Conservation (phyloP, 2,888 invertebrate genomes). For the Ceraclea dissimilis region DNA sequence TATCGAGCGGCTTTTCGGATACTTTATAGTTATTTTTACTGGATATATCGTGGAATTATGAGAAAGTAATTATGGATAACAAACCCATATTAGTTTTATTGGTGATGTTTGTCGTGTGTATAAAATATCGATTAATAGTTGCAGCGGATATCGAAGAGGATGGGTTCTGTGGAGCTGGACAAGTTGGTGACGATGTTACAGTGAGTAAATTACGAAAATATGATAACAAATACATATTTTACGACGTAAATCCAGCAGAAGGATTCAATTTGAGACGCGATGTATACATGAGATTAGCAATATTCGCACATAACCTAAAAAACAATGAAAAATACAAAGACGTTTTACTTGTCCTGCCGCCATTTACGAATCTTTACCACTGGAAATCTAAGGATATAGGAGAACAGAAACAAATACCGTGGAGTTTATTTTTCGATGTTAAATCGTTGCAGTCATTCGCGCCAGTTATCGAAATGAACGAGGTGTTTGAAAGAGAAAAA, state of each 20-base stretch:
- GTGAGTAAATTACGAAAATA: not conserved
- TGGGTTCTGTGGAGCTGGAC: conserved; percentile 2
- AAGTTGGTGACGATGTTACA: not conserved
- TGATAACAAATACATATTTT: conserved; percentile 34
- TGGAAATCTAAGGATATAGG: conserved; percentile 62
- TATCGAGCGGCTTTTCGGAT: not conserved
- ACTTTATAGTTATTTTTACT: not conserved
- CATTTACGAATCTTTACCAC: conserved; percentile 87
- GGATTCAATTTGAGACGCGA: conserved; percentile 96
- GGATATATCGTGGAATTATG: not conserved
- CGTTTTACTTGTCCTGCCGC: conserved; percentile 70
- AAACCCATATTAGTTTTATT: not conserved
- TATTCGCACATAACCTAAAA: conserved; percentile 65
- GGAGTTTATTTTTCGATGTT: conserved; percentile 83
- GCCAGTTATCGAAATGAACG: conserved; percentile 80
- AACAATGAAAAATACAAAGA: conserved; percentile 33
- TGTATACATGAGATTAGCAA: conserved; percentile 89
- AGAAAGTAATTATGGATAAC: not conserved
- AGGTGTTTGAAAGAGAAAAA: conserved; percentile 50
- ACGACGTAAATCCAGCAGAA: conserved; percentile 91
- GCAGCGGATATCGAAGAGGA: not conserved
- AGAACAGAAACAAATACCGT: conserved; percentile 57
- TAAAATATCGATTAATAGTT: not conserved
- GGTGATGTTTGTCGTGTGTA: not conserved
- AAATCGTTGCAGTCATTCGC: conserved; percentile 66